phyloP scores from a whole-genome alignment of 2,888 invertebrate genomes.

The Belgica antarctica region DNA sequence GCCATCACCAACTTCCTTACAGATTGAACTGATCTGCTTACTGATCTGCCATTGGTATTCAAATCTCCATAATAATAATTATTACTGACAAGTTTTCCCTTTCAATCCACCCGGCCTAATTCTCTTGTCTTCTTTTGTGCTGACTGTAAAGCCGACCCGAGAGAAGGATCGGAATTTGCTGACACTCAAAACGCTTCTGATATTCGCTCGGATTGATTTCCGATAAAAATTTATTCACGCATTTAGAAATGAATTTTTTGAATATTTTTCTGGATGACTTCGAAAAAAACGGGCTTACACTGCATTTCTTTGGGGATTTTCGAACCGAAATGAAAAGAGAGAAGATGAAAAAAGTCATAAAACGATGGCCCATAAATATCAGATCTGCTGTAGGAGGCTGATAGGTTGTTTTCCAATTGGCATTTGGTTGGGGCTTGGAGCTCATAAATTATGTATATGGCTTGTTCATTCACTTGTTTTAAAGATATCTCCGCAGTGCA shows the following conservation, averaged over 20 bases:
- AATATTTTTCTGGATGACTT: conserved; percentile 10
- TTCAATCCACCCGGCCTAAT: no score
- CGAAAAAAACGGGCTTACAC: conserved; percentile 31
- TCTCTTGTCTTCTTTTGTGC: conserved; percentile 11
- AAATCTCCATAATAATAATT: no score
- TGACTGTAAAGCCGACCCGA: conserved; percentile 1
- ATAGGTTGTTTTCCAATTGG: conserved; percentile 23
- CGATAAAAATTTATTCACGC: conserved; percentile 23
- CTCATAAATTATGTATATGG: conserved; percentile 19
- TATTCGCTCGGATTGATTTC: neutral
- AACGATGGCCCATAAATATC: conserved; percentile 14
- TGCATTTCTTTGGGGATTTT: conserved; percentile 21
- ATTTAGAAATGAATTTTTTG: conserved; percentile 15
- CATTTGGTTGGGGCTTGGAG: conserved; percentile 20
- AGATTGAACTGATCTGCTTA: no score
- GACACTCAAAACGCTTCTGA: neutral
- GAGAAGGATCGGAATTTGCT: neutral
- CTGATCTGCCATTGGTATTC: no score
- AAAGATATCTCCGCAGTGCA: conserved; percentile 9
- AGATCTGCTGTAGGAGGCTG: neutral
- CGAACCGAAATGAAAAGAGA: neutral
- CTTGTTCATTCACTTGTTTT: conserved; percentile 20
- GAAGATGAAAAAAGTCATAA: conserved; percentile 18
- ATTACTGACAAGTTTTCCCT: neutral
- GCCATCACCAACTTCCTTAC: no score